A percentile compares a stretch with the other conserved stretches of the same genome.
Evolutionary conservation across 2,797 vertebrate species (phyloP).

Genomic region (Synanceia verrucosa): DNA sequence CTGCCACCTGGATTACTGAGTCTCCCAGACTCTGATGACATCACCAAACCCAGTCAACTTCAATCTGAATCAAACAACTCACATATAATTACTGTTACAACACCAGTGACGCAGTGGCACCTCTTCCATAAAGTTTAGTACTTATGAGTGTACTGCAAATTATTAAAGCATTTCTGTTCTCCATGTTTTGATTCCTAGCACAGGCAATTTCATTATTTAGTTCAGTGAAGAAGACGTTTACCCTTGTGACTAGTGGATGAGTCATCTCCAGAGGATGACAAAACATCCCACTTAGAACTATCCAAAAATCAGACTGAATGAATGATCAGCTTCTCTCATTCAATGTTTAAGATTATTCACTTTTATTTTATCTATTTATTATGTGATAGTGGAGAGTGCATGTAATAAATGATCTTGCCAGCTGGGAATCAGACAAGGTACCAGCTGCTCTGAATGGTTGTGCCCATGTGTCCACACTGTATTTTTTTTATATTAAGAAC

Average conservation of each 20-base stretch:
- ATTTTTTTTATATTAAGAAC: constrained; percentile 15
- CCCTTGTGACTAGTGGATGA: constrained; percentile 5
- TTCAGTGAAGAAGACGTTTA: neutral
- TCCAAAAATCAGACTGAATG: constrained; percentile 9
- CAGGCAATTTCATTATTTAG: neutral
- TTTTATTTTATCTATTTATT: neutral
- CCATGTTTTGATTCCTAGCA: neutral
- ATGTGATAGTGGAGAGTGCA: neutral
- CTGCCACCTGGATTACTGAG: constrained; percentile 68
- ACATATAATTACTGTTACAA: neutral
- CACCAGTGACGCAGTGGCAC: neutral
- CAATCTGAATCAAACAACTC: constrained; percentile 23
- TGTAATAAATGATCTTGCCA: neutral
- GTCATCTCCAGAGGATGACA: constrained; percentile 12
- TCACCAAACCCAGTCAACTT: constrained; percentile 24
- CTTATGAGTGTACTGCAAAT: neutral
- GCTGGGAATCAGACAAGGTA: neutral
- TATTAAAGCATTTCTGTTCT: neutral
- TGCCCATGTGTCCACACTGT: neutral
- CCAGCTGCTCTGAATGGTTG: neutral
- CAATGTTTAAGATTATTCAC: neutral
- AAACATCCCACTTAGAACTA: neutral
- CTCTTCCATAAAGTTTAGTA: constrained; percentile 3
- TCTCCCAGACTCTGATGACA: constrained; percentile 35
- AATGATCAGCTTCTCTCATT: constrained; percentile 3